Evolutionary conservation across 2,113 vertebrate genomes (phyloP).

Genomic region (Calonectris borealis): DNA sequence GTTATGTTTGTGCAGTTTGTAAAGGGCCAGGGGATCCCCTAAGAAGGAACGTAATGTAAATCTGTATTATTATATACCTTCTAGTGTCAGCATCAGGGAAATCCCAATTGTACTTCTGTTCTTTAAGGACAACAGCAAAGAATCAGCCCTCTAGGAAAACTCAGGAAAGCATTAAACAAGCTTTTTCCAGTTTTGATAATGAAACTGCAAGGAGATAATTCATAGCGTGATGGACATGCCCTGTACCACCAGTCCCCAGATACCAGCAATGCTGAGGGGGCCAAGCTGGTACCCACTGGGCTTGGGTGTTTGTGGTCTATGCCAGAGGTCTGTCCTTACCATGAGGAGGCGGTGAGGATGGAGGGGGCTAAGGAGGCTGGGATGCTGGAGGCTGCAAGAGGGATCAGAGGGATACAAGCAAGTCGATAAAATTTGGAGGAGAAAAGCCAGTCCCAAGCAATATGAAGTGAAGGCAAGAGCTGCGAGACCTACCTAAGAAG

Average conservation of each 20-base stretch:
- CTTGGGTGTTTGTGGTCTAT: not conserved
- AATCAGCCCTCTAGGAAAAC: not conserved
- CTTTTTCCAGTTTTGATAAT: not conserved
- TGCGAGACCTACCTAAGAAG: not conserved
- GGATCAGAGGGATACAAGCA: not conserved
- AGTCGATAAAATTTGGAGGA: not conserved
- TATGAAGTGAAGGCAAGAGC: not conserved
- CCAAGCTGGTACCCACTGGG: not conserved
- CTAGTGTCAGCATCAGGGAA: not conserved
- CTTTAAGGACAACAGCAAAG: not conserved
- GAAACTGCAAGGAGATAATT: not conserved
- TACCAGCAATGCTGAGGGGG: rapidly evolving
- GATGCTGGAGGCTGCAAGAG: not conserved
- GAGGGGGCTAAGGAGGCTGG: not conserved
- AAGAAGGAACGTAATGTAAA: not conserved
- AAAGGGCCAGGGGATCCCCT: not conserved
- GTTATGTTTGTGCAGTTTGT: not conserved
- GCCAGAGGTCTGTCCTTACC: not conserved
- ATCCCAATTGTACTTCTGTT: not conserved
- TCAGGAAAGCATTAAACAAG: not conserved
- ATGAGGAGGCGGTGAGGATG: not conserved
- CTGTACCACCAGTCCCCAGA: not conserved
- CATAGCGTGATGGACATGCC: rapidly evolving
- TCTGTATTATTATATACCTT: not conserved
- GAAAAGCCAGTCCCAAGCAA: not conserved